These are phyloP conservation scores for Heliconius cydno DNA, from an alignment of 2,888 invertebrate species.

Conservation along the genomic window DNA sequence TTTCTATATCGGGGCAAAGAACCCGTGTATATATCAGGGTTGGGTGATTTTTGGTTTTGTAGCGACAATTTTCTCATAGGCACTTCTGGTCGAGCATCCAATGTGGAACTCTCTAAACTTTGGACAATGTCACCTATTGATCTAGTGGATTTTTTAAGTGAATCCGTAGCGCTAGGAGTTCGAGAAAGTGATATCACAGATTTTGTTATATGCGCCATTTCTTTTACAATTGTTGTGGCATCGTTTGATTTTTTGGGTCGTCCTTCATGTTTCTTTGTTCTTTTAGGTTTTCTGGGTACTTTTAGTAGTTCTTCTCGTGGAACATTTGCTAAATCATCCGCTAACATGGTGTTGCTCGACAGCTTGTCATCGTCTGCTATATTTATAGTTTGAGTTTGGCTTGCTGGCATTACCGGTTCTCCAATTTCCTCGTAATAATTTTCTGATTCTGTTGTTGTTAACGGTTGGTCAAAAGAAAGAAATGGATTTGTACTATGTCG, in stretches of 20 bases:
- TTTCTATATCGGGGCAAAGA: slow-evolving; percentile 68
- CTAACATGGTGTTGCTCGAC: slow-evolving; percentile 56
- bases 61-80: slow-evolving; percentile 65
- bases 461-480: slow-evolving; percentile 44
- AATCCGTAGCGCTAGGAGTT: slow-evolving; percentile 70
- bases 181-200: slow-evolving; percentile 72
- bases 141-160: slow-evolving; percentile 32
- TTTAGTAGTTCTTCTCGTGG: slow-evolving; percentile 71
- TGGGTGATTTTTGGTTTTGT: slow-evolving; percentile 61
- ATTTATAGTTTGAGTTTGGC: slow-evolving; percentile 52
- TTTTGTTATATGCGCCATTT: slow-evolving; percentile 64
- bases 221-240: slow-evolving; percentile 52
- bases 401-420: slow-evolving; percentile 52
- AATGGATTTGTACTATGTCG: slow-evolving; percentile 54
- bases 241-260: slow-evolving; percentile 43
- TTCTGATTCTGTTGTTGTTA: slow-evolving; percentile 64
- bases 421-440: slow-evolving; percentile 79
- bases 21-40: slow-evolving; percentile 60
- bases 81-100: slow-evolving; percentile 51
- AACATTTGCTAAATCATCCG: slow-evolving; percentile 62
- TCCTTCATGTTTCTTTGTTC: slow-evolving; percentile 61
- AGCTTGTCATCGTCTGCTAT: slow-evolving; percentile 78
- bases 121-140: slow-evolving; percentile 63
- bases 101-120: slow-evolving; percentile 59
- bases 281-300: slow-evolving; percentile 73